Evolutionary conservation across 1,140 invertebrate species (phyloP), one percentile per base, ranked within the genome.

Genomic region (Mactra quadrangularis): DNA sequence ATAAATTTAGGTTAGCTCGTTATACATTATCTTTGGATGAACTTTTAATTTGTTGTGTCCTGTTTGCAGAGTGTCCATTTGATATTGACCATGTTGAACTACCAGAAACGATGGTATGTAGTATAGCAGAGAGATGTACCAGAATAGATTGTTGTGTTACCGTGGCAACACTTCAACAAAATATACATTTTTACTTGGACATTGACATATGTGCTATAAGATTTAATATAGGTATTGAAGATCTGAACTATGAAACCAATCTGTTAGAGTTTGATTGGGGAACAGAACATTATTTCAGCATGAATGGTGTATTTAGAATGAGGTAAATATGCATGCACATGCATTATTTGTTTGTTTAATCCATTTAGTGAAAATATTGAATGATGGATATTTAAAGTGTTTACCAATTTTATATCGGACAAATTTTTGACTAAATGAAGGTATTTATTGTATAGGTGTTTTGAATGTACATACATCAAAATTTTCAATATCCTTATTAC

Each of bases 241-340:
- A 31, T 11, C 6, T 75, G 27, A 2, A 60, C 22, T 19, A 55
- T 0, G 17, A 15, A 3, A 57, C 25, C 19, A 55, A 60, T 25
- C 57, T 84, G 0, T 70, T 62, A 19, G 55, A 33, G 17, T 84
- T 35, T 31, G 66, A 62, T 55, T 84, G 62, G 62, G 83, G 83
- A 31, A 77, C 53, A 35, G 41, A 68, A 45, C 41, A 68, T 25
- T 31, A 11, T 22, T n/a, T 68, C 11, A n/a, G 64, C 33, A 15
- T 68, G 33, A 19, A 68, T 38, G 64, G 64, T n/a, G 38, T 68
- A n/a, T n/a, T 68, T 33, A 47, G n/a, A n/a, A n/a, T 68, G 7
- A 45, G 38, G 64, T 68, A 41, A 41, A 15, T 7, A 41, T 41
- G n/a, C n/a, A n/a, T n/a, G n/a, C n/a, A n/a, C n/a, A n/a, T n/a